Conservation (phyloP, 2,113 vertebrate species). For the Cariama cristata region DNA sequence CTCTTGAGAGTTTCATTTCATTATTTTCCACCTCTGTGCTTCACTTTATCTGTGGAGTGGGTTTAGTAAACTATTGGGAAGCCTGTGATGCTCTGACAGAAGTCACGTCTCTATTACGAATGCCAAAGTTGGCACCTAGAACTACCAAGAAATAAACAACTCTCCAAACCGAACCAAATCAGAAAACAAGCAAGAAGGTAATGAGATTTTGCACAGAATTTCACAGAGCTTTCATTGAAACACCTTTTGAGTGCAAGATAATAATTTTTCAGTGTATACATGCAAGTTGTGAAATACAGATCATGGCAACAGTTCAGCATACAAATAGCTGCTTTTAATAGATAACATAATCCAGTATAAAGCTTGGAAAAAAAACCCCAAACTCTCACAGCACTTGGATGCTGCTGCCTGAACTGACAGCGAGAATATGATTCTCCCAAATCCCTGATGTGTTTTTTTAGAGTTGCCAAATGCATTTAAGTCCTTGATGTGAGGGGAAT, state of each 20-base stretch:
- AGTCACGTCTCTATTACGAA: background rate
- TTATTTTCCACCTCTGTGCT: background rate
- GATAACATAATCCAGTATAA: conserved; percentile 42
- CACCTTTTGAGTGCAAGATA: conserved; percentile 1
- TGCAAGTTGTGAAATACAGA: conserved; percentile 33
- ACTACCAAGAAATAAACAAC: background rate
- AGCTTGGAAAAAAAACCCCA: background rate
- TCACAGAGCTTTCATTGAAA: background rate
- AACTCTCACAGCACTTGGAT: background rate
- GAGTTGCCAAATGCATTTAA: background rate
- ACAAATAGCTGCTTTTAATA: conserved; percentile 60
- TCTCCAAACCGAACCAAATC: background rate
- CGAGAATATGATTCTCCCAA: background rate
- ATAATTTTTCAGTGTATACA: background rate
- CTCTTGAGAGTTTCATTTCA: background rate
- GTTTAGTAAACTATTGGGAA: background rate
- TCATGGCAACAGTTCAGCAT: conserved; percentile 25
- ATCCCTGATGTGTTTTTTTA: background rate
- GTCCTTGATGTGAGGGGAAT: background rate
- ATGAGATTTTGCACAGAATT: conserved; percentile 42
- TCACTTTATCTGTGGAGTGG: background rate
- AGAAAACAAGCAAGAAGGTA: background rate
- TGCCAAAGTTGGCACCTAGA: background rate
- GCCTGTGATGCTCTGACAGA: background rate
- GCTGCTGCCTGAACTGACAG: background rate